Percentiles rank a stretch among this genome's conserved stretches.
Evolutionary conservation across 2,888 invertebrate genomes (phyloP).

Genomic region (Leptinotarsa tumamoca): DNA sequence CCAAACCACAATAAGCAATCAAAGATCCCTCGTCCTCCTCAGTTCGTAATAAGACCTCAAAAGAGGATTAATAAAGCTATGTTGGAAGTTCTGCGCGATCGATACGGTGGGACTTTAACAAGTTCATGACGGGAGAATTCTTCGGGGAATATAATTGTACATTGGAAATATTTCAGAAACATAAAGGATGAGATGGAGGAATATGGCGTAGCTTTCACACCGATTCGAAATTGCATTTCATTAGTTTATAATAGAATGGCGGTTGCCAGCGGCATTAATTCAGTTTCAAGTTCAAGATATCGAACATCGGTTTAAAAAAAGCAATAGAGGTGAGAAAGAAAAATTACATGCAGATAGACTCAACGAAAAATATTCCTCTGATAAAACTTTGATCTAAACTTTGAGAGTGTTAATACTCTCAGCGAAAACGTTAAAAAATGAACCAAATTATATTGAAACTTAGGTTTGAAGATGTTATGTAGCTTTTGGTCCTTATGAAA

Average conservation of each 20-base stretch:
- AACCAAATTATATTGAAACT: too few species aligned
- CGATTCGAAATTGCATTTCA: conserved; percentile 8
- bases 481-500: too few species aligned
- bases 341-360: too few species aligned
- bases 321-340: too few species aligned
- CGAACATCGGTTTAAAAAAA: neutral
- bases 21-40: conserved; percentile 50
- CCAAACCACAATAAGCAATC: conserved; percentile 52
- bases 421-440: too few species aligned
- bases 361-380: too few species aligned
- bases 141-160: conserved; percentile 14
- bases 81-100: conserved; percentile 33
- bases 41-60: conserved; percentile 45
- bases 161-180: conserved; percentile 11
- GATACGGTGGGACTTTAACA: conserved; percentile 24
- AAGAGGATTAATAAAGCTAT: conserved; percentile 46
- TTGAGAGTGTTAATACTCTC: too few species aligned
- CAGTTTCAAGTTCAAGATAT: neutral
- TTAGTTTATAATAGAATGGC: neutral
- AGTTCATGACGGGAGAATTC: conserved; percentile 14
- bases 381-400: too few species aligned
- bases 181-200: conserved; percentile 1
- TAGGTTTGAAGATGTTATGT: too few species aligned
- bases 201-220: conserved; percentile 4
- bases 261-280: neutral